These are phyloP conservation scores for Globodera rostochiensis DNA, from an alignment of 1,140 invertebrate species.

Conservation along the genomic window DNA sequence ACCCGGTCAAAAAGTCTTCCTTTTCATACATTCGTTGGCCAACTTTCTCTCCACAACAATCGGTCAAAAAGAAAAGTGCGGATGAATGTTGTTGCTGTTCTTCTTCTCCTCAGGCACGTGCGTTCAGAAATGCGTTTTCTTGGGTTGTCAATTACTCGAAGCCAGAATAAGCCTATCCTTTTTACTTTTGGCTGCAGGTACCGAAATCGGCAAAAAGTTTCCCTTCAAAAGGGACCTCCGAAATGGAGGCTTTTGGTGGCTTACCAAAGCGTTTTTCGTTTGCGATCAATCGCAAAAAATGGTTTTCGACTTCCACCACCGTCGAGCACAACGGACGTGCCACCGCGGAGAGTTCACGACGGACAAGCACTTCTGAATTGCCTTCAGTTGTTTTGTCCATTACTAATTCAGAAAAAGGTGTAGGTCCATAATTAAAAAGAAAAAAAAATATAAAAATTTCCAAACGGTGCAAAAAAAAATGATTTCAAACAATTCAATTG, in stretches of 20 bases:
- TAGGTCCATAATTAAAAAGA: neutral
- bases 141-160: neutral
- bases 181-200: neutral
- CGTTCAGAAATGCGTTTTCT: neutral
- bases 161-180: too few relatives aligned
- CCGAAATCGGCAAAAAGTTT: neutral
- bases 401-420: slow-evolving; percentile 15
- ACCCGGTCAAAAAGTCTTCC: slow-evolving; percentile 22
- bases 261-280: slow-evolving; percentile 18
- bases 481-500: too few relatives aligned
- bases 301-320: slow-evolving; percentile 19
- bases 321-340: slow-evolving; percentile 1
- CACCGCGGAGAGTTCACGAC: neutral
- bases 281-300: slow-evolving; percentile 29
- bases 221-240: neutral
- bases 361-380: slow-evolving; percentile 19
- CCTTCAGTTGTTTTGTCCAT: neutral
- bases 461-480: slow-evolving; percentile 10
- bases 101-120: slow-evolving; percentile 6
- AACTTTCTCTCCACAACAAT: slow-evolving; percentile 23
- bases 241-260: neutral
- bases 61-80: slow-evolving; percentile 7
- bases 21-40: slow-evolving; percentile 22
- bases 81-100: slow-evolving; percentile 3
- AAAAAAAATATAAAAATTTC: slow-evolving; percentile 14